Evolutionary conservation across 53 echinoderm and acorn worm genomes (phyloP).

Genomic region (Holothuria leucospilota): DNA sequence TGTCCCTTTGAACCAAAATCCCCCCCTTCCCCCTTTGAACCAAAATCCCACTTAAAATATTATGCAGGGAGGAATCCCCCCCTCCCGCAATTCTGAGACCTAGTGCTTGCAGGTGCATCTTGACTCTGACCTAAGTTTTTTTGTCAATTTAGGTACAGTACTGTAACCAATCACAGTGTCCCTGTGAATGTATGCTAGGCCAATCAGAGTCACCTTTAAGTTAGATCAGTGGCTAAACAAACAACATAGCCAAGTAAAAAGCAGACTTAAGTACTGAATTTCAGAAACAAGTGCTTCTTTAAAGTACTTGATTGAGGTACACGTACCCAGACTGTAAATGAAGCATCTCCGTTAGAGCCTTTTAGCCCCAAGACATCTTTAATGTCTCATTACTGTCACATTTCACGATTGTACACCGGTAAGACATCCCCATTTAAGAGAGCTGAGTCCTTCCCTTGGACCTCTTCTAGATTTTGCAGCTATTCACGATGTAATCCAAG

Average conservation of each 20-base stretch:
- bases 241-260: neutral
- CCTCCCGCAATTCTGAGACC: too few species aligned
- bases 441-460: neutral
- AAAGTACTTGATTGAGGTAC: slow-evolving; percentile 8
- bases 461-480: slow-evolving; percentile 15
- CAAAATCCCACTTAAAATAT: too few species aligned
- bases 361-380: slow-evolving; percentile 13
- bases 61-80: too few species aligned
- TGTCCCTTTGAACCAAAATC: too few species aligned
- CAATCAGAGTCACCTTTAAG: neutral
- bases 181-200: too few species aligned
- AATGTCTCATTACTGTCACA: slow-evolving; percentile 38
- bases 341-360: slow-evolving; percentile 14
- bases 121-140: too few species aligned
- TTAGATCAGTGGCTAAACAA: slow-evolving; percentile 11
- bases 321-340: neutral
- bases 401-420: neutral
- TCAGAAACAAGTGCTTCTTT: neutral
- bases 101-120: too few species aligned
- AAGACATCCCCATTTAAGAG: neutral
- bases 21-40: too few species aligned
- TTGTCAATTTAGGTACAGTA: too few species aligned
- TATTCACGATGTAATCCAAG: neutral
- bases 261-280: neutral
- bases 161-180: too few species aligned